A percentile compares a stretch with the other conserved stretches of the same genome.
phyloP scores from a whole-genome alignment of 1,140 invertebrate species.

The Choristoneura fumiferana region DNA sequence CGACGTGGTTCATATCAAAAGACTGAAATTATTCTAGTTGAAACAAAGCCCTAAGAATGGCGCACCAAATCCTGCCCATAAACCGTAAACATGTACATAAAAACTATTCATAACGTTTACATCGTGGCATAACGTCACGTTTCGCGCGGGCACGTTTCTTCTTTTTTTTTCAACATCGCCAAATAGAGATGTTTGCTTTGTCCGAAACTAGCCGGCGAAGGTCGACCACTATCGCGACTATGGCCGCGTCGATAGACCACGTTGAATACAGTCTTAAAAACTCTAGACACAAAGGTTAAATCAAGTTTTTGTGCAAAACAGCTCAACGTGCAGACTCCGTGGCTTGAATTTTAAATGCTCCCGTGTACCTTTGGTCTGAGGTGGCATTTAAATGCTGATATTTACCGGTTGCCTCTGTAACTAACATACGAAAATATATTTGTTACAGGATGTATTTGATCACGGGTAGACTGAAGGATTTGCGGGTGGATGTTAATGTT shows the following conservation, averaged over 20 bases:
- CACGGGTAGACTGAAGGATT: too few relatives aligned
- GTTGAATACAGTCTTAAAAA: conserved; percentile 25
- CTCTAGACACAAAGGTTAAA: conserved; percentile 36
- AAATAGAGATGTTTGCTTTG: conserved; percentile 34
- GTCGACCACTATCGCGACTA: conserved; percentile 27
- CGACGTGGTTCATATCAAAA: too few relatives aligned
- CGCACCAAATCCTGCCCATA: conserved; percentile 1
- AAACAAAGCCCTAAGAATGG: background rate
- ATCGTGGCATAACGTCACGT: conserved; percentile 29
- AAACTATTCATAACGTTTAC: conserved; percentile 20
- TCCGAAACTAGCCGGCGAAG: conserved; percentile 36
- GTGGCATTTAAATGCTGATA: too few relatives aligned
- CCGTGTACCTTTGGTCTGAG: background rate
- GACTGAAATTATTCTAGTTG: background rate
- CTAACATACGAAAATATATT: too few relatives aligned
- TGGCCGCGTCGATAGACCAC: conserved; percentile 3
- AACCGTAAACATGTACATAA: conserved; percentile 24
- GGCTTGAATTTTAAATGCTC: conserved; percentile 18
- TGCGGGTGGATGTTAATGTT: too few relatives aligned
- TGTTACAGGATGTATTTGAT: too few relatives aligned
- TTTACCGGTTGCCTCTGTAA: too few relatives aligned
- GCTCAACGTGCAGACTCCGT: background rate
- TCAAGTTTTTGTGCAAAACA: conserved; percentile 21
- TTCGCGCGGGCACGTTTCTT: conserved; percentile 34
- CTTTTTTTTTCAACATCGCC: conserved; percentile 36